phyloP scores from a whole-genome alignment of 2,113 vertebrate species.

The Dasyornis broadbenti region DNA sequence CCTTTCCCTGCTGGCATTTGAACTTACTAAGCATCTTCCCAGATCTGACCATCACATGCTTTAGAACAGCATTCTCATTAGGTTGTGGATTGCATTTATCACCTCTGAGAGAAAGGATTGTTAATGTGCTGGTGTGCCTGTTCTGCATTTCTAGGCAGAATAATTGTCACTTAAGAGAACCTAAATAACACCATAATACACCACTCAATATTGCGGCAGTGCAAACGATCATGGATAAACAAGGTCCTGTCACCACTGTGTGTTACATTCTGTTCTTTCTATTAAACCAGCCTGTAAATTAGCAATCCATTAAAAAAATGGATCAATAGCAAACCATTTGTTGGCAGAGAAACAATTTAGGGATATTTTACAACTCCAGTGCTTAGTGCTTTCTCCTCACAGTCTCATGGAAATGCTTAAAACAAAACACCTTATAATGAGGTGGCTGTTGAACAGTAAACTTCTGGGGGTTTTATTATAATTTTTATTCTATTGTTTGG shows the following conservation, averaged over 20 bases:
- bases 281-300: neutral
- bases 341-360: neutral
- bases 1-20: neutral
- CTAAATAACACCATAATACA: neutral
- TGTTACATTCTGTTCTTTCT: neutral
- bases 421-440: neutral
- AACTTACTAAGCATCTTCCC: neutral
- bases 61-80: neutral
- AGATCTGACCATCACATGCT: neutral
- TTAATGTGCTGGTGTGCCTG: neutral
- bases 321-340: neutral
- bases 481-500: neutral
- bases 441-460: neutral
- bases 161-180: neutral
- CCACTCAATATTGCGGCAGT: neutral
- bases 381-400: neutral
- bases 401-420: neutral
- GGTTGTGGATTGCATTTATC: neutral
- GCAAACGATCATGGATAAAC: neutral
- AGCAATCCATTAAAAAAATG: neutral
- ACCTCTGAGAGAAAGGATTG: neutral
- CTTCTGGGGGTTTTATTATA: neutral
- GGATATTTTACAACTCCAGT: neutral
- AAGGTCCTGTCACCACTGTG: neutral
- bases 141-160: neutral